Evolutionary conservation across 2,888 invertebrate genomes (phyloP), one percentile per base, ranked within the genome.

Genomic region (Sepiola atlantica): DNA sequence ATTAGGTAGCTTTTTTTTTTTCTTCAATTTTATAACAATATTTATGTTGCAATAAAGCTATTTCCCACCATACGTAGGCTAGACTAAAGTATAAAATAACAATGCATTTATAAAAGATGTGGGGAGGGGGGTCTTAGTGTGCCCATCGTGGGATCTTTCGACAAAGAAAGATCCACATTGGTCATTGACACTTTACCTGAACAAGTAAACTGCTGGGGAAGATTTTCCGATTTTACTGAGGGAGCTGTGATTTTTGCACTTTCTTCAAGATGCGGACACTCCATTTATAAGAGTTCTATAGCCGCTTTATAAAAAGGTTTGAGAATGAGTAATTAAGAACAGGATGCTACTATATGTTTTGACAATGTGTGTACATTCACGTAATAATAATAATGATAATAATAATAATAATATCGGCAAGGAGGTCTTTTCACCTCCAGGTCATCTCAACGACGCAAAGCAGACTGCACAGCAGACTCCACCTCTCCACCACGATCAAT

Each of bases 241-340:
- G 96, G 96, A 95, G 96, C 96, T 95, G 96, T 95, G 93, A 97
- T 96, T 96, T 96, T 96, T 95, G 96, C 97, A 95, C 96, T 96
- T 95, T 97, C 97, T 95, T 96, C 96, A 95, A 97, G 96, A 96
- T 97, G 97, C 93, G 97, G 97, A 96, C 97, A 97, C 96, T 97
- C 97, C 97, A 97, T 97, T 95, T 94, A 94, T 77, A 61, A 77
- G 28, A n/a, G 77, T 77, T 77, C n/a, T 77, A 18, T 77, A 77
- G n/a, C 77, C 77, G 32, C 77, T 32, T 77, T 32, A 77, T 77
- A 77, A 77, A 45, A 77, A n/a, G 10, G n/a, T 77, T 77, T 32
- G 77, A 77, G n/a, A 45, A 45, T n/a, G n/a, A 32, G 77, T 16
- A 77, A n/a, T 77, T 77, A n/a, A n/a, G 32, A 77, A 77, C 77